Base-by-base conservation (phyloP, 2,888 invertebrate genomes). In the Aplocera efformata region DNA sequence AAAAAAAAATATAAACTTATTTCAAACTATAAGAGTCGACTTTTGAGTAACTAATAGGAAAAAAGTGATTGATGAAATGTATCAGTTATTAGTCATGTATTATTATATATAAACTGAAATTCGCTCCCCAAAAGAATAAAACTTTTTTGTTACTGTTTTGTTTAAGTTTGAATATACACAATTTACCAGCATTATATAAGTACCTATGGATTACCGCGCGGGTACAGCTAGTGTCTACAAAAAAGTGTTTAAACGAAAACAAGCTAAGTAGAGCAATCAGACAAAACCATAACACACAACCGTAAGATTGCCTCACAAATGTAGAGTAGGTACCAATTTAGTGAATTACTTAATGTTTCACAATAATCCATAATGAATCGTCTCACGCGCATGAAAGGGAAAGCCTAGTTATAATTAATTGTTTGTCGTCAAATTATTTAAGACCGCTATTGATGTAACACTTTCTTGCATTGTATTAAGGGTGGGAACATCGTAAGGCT, bases 371-470 rank as follows among this genome's bases (percentile, higher is more conserved):
- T 45, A 41, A 39, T 28, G 32, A 28, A 37, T 45, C 37, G 40
- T 50, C 55, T 48, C 59, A 66, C 70, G 60, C 64, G 59, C 53
- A 56, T 38, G 62, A 72, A 67, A 72, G 65, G 59, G 69, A 74
- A 71, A 72, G 66, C 63, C 53, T 56, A 65, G 50, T 45, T 44
- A 47, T 64, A 67, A 78, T 79, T 78, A 79, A 82, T 76, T 67
- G 63, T 61, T 55, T 56, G 58, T 53, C 53, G 27, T 66, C 61
- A 63, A 58, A 58, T 58, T 60, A 61, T 66, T 67, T 66, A 60
- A 65, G 56, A 48, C 32, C 10, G 40, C 25, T 34, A 50, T 58
- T 79, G 71, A 56, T 67, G 79, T 71, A 79, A 81, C 64, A 48
- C 52, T 48, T 55, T 42, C 49, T 44, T 43, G 52, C 41, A 48